Conservation (phyloP, 2,797 vertebrate species). For the Crypturellus tataupa region DNA sequence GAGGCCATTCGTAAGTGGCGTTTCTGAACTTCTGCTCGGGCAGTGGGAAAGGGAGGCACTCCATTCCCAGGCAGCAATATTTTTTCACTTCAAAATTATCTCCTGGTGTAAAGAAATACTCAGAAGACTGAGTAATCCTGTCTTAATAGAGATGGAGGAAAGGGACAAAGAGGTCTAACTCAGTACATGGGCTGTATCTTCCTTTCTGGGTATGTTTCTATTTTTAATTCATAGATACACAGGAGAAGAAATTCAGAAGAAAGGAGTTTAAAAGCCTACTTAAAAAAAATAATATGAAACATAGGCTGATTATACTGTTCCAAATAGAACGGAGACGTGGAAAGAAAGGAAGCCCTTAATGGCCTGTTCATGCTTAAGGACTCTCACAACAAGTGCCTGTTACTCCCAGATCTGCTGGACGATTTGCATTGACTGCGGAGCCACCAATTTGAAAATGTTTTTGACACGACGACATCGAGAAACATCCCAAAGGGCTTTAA, state of each 20-base stretch:
- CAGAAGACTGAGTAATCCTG: neutral
- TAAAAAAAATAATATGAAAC: neutral
- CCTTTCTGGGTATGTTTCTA: neutral
- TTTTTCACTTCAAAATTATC: neutral
- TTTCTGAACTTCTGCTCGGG: rapidly evolving
- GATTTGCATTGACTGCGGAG: neutral
- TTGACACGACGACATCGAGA: conserved; percentile 1
- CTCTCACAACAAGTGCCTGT: conserved; percentile 52
- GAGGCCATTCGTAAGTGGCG: neutral
- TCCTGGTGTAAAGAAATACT: neutral
- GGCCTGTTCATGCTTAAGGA: conserved; percentile 35
- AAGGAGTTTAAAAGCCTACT: neutral
- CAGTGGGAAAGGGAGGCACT: neutral
- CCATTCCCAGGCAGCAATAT: rapidly evolving
- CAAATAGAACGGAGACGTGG: conserved; percentile 27
- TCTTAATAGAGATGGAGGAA: neutral
- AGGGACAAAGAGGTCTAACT: neutral
- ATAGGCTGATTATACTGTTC: neutral
- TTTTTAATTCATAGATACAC: neutral
- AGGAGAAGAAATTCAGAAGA: neutral
- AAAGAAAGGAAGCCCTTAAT: conserved; percentile 39
- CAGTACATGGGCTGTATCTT: neutral
- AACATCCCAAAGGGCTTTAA: neutral
- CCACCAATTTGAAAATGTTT: conserved; percentile 37
- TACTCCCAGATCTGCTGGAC: conserved; percentile 19